These are phyloP conservation scores for Plebejus argus DNA, from an alignment of 2,888 invertebrate genomes.

Conservation along the genomic window DNA sequence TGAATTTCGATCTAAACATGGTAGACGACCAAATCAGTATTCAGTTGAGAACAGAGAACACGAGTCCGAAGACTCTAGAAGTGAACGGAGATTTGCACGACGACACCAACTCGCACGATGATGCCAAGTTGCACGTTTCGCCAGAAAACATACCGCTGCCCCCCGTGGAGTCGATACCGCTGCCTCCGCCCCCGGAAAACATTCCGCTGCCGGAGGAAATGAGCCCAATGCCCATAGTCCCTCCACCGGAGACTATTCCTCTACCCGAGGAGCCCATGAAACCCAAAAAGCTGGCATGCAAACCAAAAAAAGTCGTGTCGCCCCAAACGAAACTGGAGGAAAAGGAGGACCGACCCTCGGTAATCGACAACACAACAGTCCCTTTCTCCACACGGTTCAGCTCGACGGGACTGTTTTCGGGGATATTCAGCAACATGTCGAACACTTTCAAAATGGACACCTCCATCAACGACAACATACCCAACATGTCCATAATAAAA, in stretches of 20 bases:
- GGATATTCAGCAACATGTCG: conserved; percentile 70
- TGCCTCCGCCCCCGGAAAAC: conserved; percentile 65
- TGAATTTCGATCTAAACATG: conserved; percentile 78
- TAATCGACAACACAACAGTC: conserved; percentile 54
- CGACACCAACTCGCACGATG: conserved; percentile 57
- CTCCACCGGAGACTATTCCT: conserved; percentile 66
- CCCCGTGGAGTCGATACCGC: conserved; percentile 71
- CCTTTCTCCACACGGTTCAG: conserved; percentile 67
- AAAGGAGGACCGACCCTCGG: conserved; percentile 56
- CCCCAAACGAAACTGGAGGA: conserved; percentile 40
- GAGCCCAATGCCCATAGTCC: conserved; percentile 57
- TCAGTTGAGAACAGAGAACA: conserved; percentile 66
- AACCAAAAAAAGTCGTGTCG: conserved; percentile 46
- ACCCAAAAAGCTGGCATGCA: conserved; percentile 41
- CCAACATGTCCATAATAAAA: conserved; percentile 74
- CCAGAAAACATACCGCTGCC: conserved; percentile 69
- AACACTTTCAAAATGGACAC: conserved; percentile 59
- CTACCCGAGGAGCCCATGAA: conserved; percentile 66
- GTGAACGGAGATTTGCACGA: conserved; percentile 68
- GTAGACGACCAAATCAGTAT: conserved; percentile 77
- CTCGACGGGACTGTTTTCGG: conserved; percentile 71
- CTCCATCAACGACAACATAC: conserved; percentile 66
- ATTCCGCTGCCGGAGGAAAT: conserved; percentile 69
- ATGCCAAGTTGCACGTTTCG: conserved; percentile 58
- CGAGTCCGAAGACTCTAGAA: conserved; percentile 53